These are phyloP conservation scores for Laticauda colubrina DNA, from an alignment of 2,113 vertebrate genomes.

Conservation along the genomic window DNA sequence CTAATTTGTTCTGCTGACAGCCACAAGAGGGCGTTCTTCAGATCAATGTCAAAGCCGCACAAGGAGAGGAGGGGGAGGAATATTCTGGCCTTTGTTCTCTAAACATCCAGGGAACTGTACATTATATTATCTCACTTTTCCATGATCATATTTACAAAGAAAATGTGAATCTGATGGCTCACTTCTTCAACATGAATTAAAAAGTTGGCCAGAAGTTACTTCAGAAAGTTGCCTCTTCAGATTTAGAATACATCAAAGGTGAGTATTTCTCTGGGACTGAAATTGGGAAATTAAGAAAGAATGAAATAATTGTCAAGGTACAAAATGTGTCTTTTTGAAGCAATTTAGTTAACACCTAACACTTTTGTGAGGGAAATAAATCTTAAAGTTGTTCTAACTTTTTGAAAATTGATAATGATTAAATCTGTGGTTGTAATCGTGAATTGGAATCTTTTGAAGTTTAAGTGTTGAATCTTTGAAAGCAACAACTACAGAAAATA, in stretches of 20 bases:
- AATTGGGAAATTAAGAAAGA: constrained; percentile 36
- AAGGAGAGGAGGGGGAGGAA: constrained; percentile 58
- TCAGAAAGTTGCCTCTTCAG: neutral
- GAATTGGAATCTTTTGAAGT: neutral
- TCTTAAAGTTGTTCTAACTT: constrained; percentile 22
- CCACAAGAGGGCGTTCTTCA: constrained; percentile 93
- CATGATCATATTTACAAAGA: constrained; percentile 36
- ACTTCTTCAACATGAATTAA: neutral
- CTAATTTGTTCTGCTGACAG: constrained; percentile 20
- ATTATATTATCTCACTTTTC: constrained; percentile 69
- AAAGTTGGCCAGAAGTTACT: neutral
- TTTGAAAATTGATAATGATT: neutral
- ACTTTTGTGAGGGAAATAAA: neutral
- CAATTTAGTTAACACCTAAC: neutral
- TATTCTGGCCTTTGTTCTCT: constrained; percentile 79
- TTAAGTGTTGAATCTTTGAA: neutral
- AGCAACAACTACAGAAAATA: neutral
- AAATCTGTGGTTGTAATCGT: neutral
- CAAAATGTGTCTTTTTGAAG: constrained; percentile 9
- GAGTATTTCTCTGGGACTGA: constrained; percentile 57
- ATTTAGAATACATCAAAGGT: constrained; percentile 61
- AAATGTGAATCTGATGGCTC: constrained; percentile 7
- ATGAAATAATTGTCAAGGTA: neutral
- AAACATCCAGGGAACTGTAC: constrained; percentile 70
- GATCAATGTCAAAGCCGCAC: constrained; percentile 99